phyloP scores from a whole-genome alignment of 2,888 invertebrate species.

The Noctua janthina region DNA sequence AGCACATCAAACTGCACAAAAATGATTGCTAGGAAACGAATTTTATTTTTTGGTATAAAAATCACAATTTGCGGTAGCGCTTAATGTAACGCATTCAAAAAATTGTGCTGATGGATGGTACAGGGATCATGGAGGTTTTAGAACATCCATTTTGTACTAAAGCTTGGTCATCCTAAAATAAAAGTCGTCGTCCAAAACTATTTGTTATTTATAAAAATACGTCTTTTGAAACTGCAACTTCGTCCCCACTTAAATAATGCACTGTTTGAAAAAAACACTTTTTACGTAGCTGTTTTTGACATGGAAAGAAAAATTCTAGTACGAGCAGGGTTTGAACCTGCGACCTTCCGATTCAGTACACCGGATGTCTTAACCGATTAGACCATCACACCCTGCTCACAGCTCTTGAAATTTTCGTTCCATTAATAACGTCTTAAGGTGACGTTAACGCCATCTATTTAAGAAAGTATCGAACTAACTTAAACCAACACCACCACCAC shows the following conservation, averaged over 20 bases:
- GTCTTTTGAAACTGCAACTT: constrained; percentile 14
- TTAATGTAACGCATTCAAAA: not conserved
- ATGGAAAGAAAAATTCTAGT: too few relatives aligned
- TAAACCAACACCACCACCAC: too few relatives aligned
- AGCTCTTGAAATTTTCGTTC: too few relatives aligned
- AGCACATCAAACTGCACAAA: not conserved
- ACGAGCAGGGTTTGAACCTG: too few relatives aligned
- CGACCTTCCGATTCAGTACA: too few relatives aligned
- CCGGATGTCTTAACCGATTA: too few relatives aligned
- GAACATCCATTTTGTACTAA: not conserved
- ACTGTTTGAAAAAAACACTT: not conserved
- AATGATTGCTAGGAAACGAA: accelerated
- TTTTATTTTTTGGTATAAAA: not conserved
- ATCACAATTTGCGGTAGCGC: not conserved
- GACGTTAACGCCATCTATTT: too few relatives aligned
- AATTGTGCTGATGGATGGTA: not conserved
- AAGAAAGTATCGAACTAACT: too few relatives aligned
- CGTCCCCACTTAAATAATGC: not conserved
- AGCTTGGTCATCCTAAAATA: constrained; percentile 6
- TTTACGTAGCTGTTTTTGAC: not conserved
- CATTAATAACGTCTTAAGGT: too few relatives aligned
- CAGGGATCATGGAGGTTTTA: not conserved
- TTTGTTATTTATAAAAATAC: not conserved
- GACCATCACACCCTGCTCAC: too few relatives aligned
- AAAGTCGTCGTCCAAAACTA: not conserved